These are phyloP conservation scores for Sitophilus oryzae DNA, from an alignment of 1,140 invertebrate genomes.

Conservation along the genomic window DNA sequence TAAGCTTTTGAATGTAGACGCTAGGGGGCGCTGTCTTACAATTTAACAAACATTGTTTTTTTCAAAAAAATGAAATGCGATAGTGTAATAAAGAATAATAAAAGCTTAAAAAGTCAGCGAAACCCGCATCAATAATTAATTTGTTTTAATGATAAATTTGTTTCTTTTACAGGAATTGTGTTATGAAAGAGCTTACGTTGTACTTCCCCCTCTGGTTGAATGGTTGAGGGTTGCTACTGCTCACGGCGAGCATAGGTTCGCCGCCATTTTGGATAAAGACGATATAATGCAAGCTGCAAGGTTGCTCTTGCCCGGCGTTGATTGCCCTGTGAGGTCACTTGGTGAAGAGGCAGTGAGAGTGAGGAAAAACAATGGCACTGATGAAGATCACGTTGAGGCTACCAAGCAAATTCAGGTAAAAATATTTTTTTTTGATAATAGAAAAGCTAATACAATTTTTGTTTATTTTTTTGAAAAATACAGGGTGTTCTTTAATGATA, in stretches of 20 bases:
- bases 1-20: too few species aligned
- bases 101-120: too few species aligned
- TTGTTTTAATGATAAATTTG: too few species aligned
- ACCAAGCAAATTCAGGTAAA: constrained; percentile 51
- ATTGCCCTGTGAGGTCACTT: constrained; percentile 74
- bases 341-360: constrained; percentile 48
- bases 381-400: constrained; percentile 41
- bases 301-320: constrained; percentile 77
- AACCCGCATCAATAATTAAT: too few species aligned
- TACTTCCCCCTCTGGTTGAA: constrained; percentile 78
- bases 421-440: too few species aligned
- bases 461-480: too few species aligned
- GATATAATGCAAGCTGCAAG: constrained; percentile 84
- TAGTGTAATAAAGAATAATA: too few species aligned
- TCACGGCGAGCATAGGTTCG: constrained; percentile 75
- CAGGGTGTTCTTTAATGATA: too few species aligned
- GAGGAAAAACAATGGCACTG: constrained; percentile 36
- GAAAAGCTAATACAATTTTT: too few species aligned
- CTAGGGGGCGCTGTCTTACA: too few species aligned
- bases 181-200: constrained; percentile 80
- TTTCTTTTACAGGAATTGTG: constrained; percentile 63
- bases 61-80: too few species aligned
- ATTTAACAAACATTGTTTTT: too few species aligned
- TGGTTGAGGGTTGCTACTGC: constrained; percentile 79
- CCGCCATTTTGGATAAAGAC: constrained; percentile 72